Percentiles rank a stretch among this genome's conserved stretches.
These are phyloP conservation scores for Myopa testacea DNA, from an alignment of 2,888 invertebrate genomes.

Conservation along the genomic window DNA sequence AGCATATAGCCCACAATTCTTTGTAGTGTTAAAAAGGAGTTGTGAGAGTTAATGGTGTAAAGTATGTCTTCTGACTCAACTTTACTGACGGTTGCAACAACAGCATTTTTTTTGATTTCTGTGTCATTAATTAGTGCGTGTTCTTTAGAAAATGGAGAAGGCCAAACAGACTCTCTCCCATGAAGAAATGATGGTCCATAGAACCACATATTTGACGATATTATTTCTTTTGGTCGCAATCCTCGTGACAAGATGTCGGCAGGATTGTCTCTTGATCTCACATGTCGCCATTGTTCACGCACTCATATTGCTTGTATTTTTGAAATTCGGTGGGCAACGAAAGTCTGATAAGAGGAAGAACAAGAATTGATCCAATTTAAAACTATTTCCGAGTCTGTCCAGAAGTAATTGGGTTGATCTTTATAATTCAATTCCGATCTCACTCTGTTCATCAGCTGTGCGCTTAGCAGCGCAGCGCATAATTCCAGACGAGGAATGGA, in stretches of 20 bases:
- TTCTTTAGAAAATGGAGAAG: constrained; percentile 19
- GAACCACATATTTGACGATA: not conserved
- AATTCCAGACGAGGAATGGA: not conserved
- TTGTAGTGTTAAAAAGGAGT: no score
- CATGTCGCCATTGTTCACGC: constrained; percentile 41
- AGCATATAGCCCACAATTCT: no score
- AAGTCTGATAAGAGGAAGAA: constrained; percentile 44
- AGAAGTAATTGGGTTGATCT: constrained; percentile 18
- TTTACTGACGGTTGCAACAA: no score
- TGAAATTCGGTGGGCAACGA: constrained; percentile 44
- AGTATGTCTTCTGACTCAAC: no score
- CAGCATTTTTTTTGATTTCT: no score
- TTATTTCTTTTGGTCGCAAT: not conserved
- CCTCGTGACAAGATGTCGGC: not conserved
- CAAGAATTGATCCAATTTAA: constrained; percentile 49
- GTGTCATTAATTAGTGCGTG: no score
- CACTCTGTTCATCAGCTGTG: not conserved
- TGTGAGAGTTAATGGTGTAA: no score
- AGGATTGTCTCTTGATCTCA: constrained; percentile 9
- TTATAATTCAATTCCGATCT: not conserved
- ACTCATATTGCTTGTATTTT: constrained; percentile 40
- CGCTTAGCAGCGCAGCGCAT: not conserved
- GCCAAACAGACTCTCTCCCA: constrained; percentile 33
- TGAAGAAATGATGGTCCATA: not conserved
- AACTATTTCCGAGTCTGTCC: constrained; percentile 55